Evolutionary conservation across 2,797 vertebrate species (phyloP).

Genomic region (Pangasius krempfi): DNA sequence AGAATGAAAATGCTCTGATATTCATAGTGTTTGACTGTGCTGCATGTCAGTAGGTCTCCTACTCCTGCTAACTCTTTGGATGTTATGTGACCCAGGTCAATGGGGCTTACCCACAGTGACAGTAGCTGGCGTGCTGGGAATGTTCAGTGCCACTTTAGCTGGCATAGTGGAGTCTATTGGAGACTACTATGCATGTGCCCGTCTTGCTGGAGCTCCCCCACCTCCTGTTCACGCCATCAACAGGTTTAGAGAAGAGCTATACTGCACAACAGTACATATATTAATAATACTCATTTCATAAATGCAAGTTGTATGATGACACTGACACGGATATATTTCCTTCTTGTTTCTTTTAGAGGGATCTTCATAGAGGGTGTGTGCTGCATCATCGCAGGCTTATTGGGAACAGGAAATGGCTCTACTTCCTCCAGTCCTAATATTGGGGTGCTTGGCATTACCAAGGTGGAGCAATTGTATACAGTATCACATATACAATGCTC

Average conservation of each 20-base stretch:
- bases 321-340: not conserved
- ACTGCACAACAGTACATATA: not conserved
- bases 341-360: constrained; percentile 73
- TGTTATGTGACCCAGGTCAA: constrained; percentile 78
- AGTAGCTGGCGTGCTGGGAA: constrained; percentile 89
- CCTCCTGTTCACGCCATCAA: constrained; percentile 95
- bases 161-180: constrained; percentile 96
- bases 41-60: not conserved
- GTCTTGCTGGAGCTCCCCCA: constrained; percentile 86
- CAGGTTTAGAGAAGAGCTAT: constrained; percentile 74
- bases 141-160: constrained; percentile 91
- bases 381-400: constrained; percentile 90
- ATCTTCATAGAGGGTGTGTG: constrained; percentile 92
- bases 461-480: constrained; percentile 74
- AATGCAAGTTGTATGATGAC: not conserved
- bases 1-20: not conserved
- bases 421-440: constrained; percentile 98
- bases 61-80: not conserved
- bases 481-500: not conserved
- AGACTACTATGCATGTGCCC: constrained; percentile 95
- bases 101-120: constrained; percentile 94
- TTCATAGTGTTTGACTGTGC: not conserved
- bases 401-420: constrained; percentile 95
- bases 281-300: not conserved
- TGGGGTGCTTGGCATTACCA: constrained; percentile 93